Evolutionary conservation across 2,888 invertebrate species (phyloP), one percentile per base, ranked within the genome.

Genomic region (Chymomyza caudatula): DNA sequence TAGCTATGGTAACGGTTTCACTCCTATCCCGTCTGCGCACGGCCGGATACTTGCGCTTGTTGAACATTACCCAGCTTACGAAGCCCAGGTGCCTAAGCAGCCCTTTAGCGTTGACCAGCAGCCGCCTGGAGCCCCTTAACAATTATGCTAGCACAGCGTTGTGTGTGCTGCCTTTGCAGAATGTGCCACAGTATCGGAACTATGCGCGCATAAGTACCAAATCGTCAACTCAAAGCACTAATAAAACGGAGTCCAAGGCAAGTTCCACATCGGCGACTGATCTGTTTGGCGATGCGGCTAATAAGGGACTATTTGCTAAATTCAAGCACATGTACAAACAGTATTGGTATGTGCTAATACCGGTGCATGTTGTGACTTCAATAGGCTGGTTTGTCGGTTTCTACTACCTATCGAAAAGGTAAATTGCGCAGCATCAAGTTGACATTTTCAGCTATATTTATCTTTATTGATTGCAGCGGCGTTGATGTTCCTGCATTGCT

Each of bases 291-390:
- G 87, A 88, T 3, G 64, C 86, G 11, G 89, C 89, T 93, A 95
- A 88, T 87, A 91, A 77, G 69, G 92, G 94, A 0, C 88, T 97
- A 2, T 94, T 96, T 86, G 93, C 95, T 79, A 94, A 93, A 86
- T 97, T 98, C 90, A 98, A 97, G 90, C 92, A 94, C 86, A 96
- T 98, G 94, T 96, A 96, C 88, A 95, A 95, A 89, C 95, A 98
- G 88, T 98, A 99, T 91, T 99, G 99, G 96, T 98, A 99, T 91
- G 96, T 99, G 61, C 91, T 98, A 64, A 92, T 99, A 64, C 98
- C 97, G 3, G 98, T 99, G 2, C 99, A 99, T 91, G 87, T 96
- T 56, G 93, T 94, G 17, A 98, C 98, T 8, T 99, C 98, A 2
- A 91, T 93, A 37, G 92, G 95, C 63, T 99, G 98, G 98, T 94